These are phyloP conservation scores for Palythoa heliodiscus DNA, from an alignment of 92 coral and sea anemone species.

Conservation along the genomic window DNA sequence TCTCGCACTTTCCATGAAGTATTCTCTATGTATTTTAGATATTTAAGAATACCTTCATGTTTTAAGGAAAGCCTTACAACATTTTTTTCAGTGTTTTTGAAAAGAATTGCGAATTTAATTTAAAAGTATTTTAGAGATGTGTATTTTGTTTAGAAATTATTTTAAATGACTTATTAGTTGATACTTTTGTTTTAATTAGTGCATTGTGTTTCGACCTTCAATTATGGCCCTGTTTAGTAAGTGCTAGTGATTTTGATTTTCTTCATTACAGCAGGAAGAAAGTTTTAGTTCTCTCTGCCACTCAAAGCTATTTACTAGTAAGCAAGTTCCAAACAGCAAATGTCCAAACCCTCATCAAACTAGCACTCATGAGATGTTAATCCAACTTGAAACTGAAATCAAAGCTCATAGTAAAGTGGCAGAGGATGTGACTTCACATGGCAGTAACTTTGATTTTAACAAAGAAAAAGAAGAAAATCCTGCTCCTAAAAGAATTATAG, in stretches of 20 bases:
- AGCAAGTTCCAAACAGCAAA: not conserved
- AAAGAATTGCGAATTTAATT: too few species aligned
- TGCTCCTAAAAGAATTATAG: not conserved
- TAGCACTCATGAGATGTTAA: not conserved
- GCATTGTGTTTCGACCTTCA: not conserved
- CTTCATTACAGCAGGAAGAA: not conserved
- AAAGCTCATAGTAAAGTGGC: not conserved
- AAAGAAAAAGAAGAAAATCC: not conserved
- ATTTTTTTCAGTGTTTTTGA: too few species aligned
- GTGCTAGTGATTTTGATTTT: not conserved
- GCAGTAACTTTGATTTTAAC: not conserved
- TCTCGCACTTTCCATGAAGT: too few species aligned
- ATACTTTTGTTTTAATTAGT: not conserved
- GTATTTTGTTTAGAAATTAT: too few species aligned
- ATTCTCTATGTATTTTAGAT: too few species aligned
- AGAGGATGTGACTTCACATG: not conserved
- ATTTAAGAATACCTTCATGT: too few species aligned
- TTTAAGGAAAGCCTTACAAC: too few species aligned
- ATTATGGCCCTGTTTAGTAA: not conserved
- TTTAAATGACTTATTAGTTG: not conserved
- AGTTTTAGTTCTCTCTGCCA: not conserved
- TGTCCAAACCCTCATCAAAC: not conserved
- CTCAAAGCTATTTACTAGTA: not conserved
- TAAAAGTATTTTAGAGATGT: not conserved
- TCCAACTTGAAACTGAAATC: constrained; percentile 7